Percentiles rank a stretch among this genome's conserved stretches.
These are phyloP conservation scores for Nasonia longicornis DNA, from an alignment of 1,140 invertebrate genomes.

Conservation along the genomic window DNA sequence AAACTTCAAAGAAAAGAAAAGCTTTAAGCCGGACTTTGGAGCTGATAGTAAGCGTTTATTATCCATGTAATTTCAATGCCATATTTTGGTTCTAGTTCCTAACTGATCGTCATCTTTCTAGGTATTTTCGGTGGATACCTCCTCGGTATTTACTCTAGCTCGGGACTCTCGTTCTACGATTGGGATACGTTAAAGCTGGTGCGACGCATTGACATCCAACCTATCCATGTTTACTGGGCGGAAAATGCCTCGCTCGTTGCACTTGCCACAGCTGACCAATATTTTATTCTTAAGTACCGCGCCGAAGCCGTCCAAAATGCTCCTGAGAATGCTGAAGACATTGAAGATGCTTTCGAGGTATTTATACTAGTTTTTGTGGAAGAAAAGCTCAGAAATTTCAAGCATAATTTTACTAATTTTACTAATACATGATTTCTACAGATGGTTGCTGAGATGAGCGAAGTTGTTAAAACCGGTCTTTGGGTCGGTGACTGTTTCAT, in stretches of 20 bases:
- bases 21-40: constrained; percentile 95
- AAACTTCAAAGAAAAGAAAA: constrained; percentile 97
- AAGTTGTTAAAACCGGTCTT: constrained; percentile 94
- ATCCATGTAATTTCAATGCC: neutral
- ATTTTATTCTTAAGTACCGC: constrained; percentile 95
- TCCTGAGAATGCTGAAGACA: constrained; percentile 88
- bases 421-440: constrained; percentile 59
- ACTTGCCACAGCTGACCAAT: constrained; percentile 95
- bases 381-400: neutral
- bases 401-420: neutral
- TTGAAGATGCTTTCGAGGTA: constrained; percentile 97
- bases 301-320: constrained; percentile 81
- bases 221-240: constrained; percentile 95
- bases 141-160: constrained; percentile 93
- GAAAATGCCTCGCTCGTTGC: constrained; percentile 95
- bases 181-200: constrained; percentile 96
- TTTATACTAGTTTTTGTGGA: constrained; percentile 39
- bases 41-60: constrained; percentile 80
- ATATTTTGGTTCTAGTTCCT: neutral
- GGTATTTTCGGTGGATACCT: constrained; percentile 96
- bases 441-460: constrained; percentile 89
- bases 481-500: constrained; percentile 99
- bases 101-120: constrained; percentile 58
- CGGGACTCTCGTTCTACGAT: constrained; percentile 95
- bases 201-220: constrained; percentile 95